These are phyloP conservation scores for Phragmatobia fuliginosa DNA, from an alignment of 2,888 invertebrate genomes.

Conservation along the genomic window DNA sequence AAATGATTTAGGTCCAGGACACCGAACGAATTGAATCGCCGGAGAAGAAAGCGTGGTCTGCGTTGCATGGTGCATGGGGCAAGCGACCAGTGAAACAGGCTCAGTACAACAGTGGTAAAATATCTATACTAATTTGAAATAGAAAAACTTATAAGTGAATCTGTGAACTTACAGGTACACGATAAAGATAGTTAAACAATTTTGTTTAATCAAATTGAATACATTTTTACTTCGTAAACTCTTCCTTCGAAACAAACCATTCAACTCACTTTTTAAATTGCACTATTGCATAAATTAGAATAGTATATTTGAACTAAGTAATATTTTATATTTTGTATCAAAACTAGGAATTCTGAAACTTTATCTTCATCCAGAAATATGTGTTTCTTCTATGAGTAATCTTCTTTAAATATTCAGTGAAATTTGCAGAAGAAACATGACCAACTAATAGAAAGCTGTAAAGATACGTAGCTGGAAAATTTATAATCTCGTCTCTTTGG, in stretches of 20 bases:
- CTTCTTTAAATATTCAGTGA: neutral
- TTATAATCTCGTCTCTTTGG: neutral
- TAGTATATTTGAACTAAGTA: neutral
- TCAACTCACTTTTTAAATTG: neutral
- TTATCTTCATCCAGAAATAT: neutral
- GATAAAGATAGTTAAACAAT: neutral
- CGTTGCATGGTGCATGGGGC: conserved; percentile 91
- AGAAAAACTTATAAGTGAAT: neutral
- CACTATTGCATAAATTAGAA: neutral
- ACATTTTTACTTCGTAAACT: neutral
- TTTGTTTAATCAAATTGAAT: neutral
- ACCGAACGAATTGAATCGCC: conserved; percentile 67
- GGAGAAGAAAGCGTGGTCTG: conserved; percentile 90
- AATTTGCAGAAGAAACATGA: neutral
- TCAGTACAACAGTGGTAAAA: conserved; percentile 73
- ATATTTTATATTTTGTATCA: neutral
- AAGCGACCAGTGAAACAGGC: conserved; percentile 87
- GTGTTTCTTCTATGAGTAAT: neutral
- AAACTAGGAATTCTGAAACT: neutral
- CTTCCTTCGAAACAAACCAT: neutral
- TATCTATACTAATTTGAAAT: neutral
- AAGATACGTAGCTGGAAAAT: neutral
- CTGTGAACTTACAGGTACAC: neutral
- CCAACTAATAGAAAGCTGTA: neutral
- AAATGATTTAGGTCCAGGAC: conserved; percentile 45